A percentile compares a stretch with the other conserved stretches of the same genome.
phyloP scores from a whole-genome alignment of 2,113 vertebrate species.

The Chrysochloris asiatica region DNA sequence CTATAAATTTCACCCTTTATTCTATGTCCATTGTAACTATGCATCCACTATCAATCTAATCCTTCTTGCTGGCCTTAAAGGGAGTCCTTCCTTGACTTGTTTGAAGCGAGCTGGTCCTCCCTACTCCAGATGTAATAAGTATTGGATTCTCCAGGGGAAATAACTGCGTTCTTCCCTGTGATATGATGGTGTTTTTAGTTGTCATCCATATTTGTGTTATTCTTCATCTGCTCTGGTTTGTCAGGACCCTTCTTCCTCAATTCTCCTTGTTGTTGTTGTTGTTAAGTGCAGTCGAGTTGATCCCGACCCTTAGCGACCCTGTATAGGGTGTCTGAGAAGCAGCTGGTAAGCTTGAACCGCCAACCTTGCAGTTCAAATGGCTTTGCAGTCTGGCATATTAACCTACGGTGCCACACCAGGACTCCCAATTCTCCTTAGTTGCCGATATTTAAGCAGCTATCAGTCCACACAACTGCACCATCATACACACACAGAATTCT shows the following conservation, averaged over 20 bases:
- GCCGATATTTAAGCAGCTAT: conserved; percentile 47
- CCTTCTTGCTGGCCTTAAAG: neutral
- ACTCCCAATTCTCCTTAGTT: too few species aligned
- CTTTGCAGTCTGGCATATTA: too few species aligned
- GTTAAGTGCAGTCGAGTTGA: too few species aligned
- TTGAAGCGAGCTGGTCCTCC: neutral
- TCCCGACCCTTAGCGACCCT: too few species aligned
- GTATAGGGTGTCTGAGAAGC: too few species aligned
- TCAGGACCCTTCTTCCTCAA: neutral
- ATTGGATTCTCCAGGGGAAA: neutral
- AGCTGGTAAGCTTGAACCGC: too few species aligned
- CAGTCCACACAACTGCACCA: conserved; percentile 4
- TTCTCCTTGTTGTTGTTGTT: too few species aligned
- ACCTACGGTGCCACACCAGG: too few species aligned
- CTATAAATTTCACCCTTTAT: too few species aligned
- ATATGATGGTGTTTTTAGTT: neutral
- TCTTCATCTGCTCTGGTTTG: neutral
- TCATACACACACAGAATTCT: conserved; percentile 12
- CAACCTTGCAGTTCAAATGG: too few species aligned
- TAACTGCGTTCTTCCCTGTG: neutral
- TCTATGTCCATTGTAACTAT: neutral
- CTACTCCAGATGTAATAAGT: neutral
- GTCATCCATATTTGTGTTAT: neutral
- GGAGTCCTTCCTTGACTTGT: neutral
- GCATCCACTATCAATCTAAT: neutral